Conservation (phyloP, 2,113 vertebrate genomes). For the Pheucticus melanocephalus region DNA sequence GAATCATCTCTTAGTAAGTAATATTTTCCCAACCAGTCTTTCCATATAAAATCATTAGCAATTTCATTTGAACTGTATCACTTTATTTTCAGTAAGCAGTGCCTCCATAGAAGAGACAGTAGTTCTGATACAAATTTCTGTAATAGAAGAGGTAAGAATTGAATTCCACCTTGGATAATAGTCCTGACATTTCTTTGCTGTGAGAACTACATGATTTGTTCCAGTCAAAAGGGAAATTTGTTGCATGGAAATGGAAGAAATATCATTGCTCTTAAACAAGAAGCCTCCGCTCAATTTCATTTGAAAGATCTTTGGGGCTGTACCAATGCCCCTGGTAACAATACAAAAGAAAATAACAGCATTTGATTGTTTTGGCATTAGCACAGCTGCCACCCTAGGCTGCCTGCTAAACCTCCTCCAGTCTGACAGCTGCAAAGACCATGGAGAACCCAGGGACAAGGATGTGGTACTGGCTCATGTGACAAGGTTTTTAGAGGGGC, state of each 20-base stretch:
- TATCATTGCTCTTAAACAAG: background rate
- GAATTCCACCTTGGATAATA: background rate
- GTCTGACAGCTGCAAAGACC: background rate
- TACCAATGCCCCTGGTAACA: background rate
- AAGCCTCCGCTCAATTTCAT: background rate
- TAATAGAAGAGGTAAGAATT: constrained; percentile 18
- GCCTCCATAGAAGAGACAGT: background rate
- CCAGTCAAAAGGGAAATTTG: constrained; percentile 14
- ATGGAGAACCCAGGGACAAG: background rate
- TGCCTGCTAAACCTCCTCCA: background rate
- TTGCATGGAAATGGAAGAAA: background rate
- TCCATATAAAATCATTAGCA: background rate
- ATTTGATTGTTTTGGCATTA: background rate
- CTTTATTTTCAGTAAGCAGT: background rate
- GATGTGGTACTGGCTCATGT: background rate
- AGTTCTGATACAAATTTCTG: background rate
- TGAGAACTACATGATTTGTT: background rate
- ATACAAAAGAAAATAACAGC: background rate
- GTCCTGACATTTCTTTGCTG: background rate
- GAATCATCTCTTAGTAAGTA: background rate
- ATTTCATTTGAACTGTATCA: background rate
- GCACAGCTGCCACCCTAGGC: background rate
- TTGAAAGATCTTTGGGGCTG: background rate
- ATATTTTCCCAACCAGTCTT: background rate
- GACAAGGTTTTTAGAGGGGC: background rate